Evolutionary conservation across 1,140 invertebrate genomes (phyloP).

Genomic region (Drosophila burlai): DNA sequence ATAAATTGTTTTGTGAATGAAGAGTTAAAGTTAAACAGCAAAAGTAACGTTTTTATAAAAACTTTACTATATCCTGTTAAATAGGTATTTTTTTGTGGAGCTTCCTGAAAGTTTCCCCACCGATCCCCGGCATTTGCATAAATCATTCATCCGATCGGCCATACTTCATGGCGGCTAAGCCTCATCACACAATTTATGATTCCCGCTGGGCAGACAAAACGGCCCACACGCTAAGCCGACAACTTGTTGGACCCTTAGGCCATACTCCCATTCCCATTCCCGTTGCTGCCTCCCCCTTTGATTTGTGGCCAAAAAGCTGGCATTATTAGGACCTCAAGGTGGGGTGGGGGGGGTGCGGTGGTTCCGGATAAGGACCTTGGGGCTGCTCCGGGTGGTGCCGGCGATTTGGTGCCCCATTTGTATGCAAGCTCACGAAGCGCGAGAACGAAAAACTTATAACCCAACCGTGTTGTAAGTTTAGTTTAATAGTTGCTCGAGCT

Average conservation of each 20-base stretch:
- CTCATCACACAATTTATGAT: conserved; percentile 57
- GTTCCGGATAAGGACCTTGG: conserved; percentile 3
- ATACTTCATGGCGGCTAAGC: conserved; percentile 30
- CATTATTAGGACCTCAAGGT: conserved; percentile 61
- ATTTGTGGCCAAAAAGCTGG: conserved; percentile 57
- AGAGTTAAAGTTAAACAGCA: not conserved
- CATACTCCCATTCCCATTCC: not conserved
- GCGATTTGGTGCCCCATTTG: conserved; percentile 57
- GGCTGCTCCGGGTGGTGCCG: conserved; percentile 3
- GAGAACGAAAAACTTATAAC: conserved; percentile 63
- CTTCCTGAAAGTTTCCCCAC: not conserved
- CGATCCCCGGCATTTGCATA: conserved; percentile 11
- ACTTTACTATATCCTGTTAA: not conserved
- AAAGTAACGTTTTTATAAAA: not conserved
- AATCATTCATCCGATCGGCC: conserved; percentile 42
- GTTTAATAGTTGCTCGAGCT: conserved; percentile 71
- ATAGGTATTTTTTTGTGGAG: not conserved
- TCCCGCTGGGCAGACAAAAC: conserved; percentile 59
- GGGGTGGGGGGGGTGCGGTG: not conserved
- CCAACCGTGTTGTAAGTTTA: conserved; percentile 71
- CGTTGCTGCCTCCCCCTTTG: conserved; percentile 34
- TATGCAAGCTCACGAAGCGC: conserved; percentile 68
- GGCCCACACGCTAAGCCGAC: conserved; percentile 62
- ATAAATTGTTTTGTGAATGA: not conserved
- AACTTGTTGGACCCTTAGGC: conserved; percentile 66